These are phyloP conservation scores for Geodia barretti DNA, from an alignment of 37 sponge, comb jelly and placozoan species.

Conservation along the genomic window DNA sequence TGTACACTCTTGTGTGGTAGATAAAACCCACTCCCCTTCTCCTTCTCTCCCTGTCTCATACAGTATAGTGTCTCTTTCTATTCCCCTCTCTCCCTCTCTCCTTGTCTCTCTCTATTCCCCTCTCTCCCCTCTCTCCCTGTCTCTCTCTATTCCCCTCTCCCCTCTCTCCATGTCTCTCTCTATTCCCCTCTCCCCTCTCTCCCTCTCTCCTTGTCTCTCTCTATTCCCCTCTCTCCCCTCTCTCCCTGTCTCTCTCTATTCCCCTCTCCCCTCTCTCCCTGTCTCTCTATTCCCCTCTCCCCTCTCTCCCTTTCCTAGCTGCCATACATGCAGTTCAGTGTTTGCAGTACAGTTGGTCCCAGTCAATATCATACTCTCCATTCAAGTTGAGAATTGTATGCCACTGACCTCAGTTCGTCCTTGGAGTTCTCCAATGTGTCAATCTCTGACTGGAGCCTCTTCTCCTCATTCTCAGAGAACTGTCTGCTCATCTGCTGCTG, in stretches of 20 bases:
- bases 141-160: no score
- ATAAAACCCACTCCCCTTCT: not conserved
- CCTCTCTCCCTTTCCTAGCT: no score
- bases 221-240: no score
- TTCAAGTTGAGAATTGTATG: no score
- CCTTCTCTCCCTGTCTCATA: not conserved
- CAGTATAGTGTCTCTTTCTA: not conserved
- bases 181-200: no score
- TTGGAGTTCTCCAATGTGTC: slow-evolving; percentile 33
- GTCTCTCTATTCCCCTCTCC: no score
- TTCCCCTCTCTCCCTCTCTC: not conserved
- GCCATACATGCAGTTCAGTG: not conserved
- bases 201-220: no score
- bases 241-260: no score
- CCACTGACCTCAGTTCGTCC: not conserved
- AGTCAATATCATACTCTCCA: no score
- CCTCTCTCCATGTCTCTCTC: no score
- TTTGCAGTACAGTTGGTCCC: no score
- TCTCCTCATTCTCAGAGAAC: slow-evolving; percentile 35
- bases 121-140: not conserved
- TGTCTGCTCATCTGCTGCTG: slow-evolving; percentile 9
- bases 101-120: not conserved
- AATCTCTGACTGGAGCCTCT: slow-evolving; percentile 29
- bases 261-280: no score
- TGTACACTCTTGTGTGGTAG: not conserved